phyloP scores from a whole-genome alignment of 2,113 vertebrate species.

The Lycaon pictus region DNA sequence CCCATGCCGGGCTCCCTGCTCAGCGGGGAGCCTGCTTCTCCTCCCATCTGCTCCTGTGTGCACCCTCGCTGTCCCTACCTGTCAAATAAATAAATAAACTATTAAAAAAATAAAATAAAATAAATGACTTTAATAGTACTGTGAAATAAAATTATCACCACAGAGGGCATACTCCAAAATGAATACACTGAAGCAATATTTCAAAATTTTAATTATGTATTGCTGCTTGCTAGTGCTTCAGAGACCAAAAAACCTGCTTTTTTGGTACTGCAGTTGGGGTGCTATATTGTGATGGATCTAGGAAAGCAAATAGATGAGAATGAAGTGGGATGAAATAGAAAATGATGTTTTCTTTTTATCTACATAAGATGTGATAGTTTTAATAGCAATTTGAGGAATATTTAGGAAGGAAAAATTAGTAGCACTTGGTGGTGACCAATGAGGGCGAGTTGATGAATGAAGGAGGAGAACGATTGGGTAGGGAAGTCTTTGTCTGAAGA shows the following conservation, averaged over 20 bases:
- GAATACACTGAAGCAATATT: neutral
- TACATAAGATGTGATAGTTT: neutral
- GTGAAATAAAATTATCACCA: neutral
- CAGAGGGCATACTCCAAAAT: neutral
- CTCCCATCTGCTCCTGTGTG: too few relatives aligned
- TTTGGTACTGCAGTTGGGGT: neutral
- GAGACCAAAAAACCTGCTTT: neutral
- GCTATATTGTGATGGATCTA: neutral
- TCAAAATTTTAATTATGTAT: neutral
- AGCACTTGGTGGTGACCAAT: neutral
- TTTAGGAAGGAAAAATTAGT: neutral
- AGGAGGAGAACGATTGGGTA: accelerated
- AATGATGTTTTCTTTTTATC: neutral
- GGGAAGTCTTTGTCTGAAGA: neutral
- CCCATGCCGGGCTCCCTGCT: too few relatives aligned
- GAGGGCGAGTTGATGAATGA: neutral
- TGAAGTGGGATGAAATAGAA: neutral
- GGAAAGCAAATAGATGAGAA: neutral
- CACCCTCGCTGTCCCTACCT: too few relatives aligned
- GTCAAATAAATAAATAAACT: too few relatives aligned
- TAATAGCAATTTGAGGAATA: neutral
- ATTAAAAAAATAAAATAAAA: neutral
- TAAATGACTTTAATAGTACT: neutral
- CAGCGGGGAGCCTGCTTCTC: too few relatives aligned
- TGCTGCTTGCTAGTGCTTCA: neutral